phyloP scores from a whole-genome alignment of 2,113 vertebrate species.

The Tauraco erythrolophus region DNA sequence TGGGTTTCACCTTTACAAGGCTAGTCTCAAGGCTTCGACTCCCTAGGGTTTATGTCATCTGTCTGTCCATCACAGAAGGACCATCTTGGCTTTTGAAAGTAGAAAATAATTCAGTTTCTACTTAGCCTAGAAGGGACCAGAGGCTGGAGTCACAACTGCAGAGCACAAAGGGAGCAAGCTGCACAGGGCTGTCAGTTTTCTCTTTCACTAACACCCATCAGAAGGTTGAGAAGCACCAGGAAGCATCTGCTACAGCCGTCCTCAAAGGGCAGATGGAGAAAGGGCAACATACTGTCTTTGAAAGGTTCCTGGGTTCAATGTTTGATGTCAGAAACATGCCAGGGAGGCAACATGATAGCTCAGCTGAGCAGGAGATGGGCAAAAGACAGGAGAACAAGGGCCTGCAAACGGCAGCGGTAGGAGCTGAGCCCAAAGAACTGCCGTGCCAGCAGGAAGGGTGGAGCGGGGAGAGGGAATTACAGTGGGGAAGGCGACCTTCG shows the following conservation, averaged over 20 bases:
- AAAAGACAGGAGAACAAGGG: background rate
- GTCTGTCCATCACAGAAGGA: background rate
- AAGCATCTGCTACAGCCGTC: background rate
- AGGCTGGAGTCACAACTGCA: background rate
- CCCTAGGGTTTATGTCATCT: background rate
- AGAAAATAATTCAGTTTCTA: background rate
- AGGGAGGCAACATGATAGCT: rapidly evolving
- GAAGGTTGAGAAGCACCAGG: background rate
- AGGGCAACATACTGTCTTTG: background rate
- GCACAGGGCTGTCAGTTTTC: background rate
- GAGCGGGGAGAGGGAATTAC: background rate
- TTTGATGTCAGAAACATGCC: background rate
- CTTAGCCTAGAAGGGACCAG: background rate
- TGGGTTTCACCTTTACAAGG: background rate
- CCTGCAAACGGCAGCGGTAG: background rate
- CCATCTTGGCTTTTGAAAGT: background rate
- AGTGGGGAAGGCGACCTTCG: background rate
- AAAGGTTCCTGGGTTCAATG: background rate
- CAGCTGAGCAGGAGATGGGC: background rate
- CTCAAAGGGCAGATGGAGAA: background rate
- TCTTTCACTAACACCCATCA: background rate
- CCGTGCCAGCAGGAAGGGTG: background rate
- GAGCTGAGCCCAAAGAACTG: background rate
- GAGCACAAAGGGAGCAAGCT: background rate
- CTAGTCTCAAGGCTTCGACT: background rate